Base-by-base conservation (phyloP, 2,113 vertebrate genomes). In the Nycticebus coucang region DNA sequence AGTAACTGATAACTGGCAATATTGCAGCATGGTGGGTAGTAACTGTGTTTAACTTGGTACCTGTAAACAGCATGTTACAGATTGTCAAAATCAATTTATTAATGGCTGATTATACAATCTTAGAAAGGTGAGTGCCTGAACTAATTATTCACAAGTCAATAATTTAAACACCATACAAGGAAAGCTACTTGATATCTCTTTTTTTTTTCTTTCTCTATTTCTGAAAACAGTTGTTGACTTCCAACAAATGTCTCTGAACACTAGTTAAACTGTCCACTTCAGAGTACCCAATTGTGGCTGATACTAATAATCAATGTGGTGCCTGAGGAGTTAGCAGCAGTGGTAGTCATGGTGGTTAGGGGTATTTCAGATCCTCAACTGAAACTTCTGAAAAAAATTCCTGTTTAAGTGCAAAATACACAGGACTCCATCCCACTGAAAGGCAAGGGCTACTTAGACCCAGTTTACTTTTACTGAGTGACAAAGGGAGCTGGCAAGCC, bases 41-140 rank as follows among this genome's bases (percentile, higher is more conserved):
- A 64, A 69, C 78, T 26, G 26, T 84, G 41, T 87, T 91, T 86
- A 85, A 94, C 74, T 71, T 88, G 83, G 82, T 95, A 88, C 86
- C 53, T 85, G 35, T 91, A 88, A 94, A 89, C 72, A 82, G 86
- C 69, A 79, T 83, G 41, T 22, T 95, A 35, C n/a, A 69, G 55
- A 72, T 10, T 96, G 91, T 93, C 94, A 94, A 90, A 90, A 66
- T 81, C 71, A 33, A 80, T 75, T 89, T 93, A 94, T 69, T 96
- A 75, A 84, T 37, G 24, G 57, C 41, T 86, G 75, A 86, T 66
- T 66, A 68, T 66, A 88, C 57, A 91, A 13, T 87, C 26, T 69
- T 69, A 55, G 74, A 93, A 91, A 95, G 74, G 82, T 71, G 79
- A 92, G 82, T 60, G 89, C 53, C 93, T 74, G 35, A 79, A 92